These are phyloP conservation scores for Drosophila watanabei DNA, from an alignment of 1,140 invertebrate species.

Conservation along the genomic window DNA sequence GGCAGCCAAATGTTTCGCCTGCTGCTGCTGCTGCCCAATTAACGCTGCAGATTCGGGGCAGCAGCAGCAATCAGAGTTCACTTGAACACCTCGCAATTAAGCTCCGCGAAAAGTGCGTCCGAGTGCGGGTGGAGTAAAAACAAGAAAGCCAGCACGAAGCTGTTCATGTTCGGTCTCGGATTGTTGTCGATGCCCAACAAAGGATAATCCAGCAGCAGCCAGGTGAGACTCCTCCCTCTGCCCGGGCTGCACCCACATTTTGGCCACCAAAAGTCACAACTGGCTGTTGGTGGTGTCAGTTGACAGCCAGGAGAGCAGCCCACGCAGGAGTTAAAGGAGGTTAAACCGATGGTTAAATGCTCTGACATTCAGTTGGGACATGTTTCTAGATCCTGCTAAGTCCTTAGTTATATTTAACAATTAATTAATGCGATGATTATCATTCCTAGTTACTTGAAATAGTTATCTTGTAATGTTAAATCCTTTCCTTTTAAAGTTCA, in stretches of 20 bases:
- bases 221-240: constrained; percentile 20
- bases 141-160: constrained; percentile 31
- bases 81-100: constrained; percentile 80
- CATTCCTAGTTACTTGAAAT: too few relatives aligned
- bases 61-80: constrained; percentile 75
- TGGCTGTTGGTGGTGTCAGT: constrained; percentile 22
- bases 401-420: neutral
- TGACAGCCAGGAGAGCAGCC: constrained; percentile 16
- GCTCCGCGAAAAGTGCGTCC: constrained; percentile 45
- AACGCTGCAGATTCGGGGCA: constrained; percentile 45
- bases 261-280: constrained; percentile 37
- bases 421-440: too few relatives aligned
- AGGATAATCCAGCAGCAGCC: constrained; percentile 71
- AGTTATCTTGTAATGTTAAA: neutral
- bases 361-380: neutral
- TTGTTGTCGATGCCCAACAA: constrained; percentile 79
- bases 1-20: constrained; percentile 71
- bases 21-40: constrained; percentile 50
- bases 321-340: constrained; percentile 1
- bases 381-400: too few relatives aligned
- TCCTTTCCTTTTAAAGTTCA: neutral
- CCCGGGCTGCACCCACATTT: constrained; percentile 65
- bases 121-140: constrained; percentile 34
- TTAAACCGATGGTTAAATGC: neutral
- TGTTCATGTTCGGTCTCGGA: constrained; percentile 51